These are phyloP conservation scores for Hypselothyrea guttata DNA, from an alignment of 2,888 invertebrate genomes.

Conservation along the genomic window DNA sequence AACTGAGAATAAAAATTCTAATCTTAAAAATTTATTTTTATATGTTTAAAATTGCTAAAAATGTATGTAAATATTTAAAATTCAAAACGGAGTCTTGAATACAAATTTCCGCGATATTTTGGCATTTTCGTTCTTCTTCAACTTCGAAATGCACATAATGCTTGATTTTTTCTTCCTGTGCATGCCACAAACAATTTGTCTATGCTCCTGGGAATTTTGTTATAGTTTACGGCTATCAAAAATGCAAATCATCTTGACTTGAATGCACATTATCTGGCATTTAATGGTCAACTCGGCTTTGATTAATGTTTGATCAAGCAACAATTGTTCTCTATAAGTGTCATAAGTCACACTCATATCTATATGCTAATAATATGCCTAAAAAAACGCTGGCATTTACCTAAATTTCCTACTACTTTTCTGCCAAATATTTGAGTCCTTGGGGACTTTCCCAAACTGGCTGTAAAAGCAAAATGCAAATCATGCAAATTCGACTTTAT, in stretches of 20 bases:
- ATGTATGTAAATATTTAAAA: too few species aligned
- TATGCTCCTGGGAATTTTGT: slow-evolving; percentile 44
- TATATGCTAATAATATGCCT: too few species aligned
- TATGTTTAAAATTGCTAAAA: too few species aligned
- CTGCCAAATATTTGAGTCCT: not conserved
- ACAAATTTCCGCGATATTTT: slow-evolving; percentile 29
- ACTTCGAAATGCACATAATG: too few species aligned
- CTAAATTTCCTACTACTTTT: not conserved
- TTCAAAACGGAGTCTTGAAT: too few species aligned
- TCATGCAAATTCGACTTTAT: slow-evolving; percentile 40
- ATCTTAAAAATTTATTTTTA: too few species aligned
- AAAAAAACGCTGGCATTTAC: too few species aligned
- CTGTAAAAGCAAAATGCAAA: slow-evolving; percentile 60
- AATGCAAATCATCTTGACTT: slow-evolving; percentile 56
- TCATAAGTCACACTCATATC: too few species aligned
- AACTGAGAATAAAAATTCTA: too few species aligned
- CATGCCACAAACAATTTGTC: slow-evolving; percentile 43
- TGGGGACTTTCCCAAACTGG: slow-evolving; percentile 8
- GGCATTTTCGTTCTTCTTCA: slow-evolving; percentile 24
- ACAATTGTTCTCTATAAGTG: slow-evolving; percentile 10
- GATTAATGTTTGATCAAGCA: not conserved
- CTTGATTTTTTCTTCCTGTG: too few species aligned
- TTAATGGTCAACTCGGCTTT: slow-evolving; percentile 32
- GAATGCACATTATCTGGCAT: slow-evolving; percentile 26
- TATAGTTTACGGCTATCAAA: too few species aligned